Evolutionary conservation across 2,113 vertebrate species (phyloP).

Genomic region (Anthoscopus minutus): DNA sequence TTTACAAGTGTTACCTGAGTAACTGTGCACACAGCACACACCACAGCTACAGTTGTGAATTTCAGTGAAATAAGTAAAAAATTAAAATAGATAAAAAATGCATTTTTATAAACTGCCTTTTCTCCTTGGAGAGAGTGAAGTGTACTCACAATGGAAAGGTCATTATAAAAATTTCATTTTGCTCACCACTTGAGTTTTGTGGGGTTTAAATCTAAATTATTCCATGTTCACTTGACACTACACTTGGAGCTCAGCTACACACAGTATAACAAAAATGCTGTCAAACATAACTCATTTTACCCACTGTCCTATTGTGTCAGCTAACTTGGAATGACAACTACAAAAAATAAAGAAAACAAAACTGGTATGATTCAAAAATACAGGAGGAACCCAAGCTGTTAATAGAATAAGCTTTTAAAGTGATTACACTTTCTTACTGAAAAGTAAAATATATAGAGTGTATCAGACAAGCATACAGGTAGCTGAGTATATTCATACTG

Average conservation of each 20-base stretch:
- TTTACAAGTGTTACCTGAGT: background rate
- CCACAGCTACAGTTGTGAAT: accelerated
- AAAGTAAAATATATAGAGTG: background rate
- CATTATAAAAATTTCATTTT: background rate
- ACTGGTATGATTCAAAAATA: background rate
- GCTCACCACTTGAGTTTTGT: background rate
- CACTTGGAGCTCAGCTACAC: background rate
- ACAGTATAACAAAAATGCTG: background rate
- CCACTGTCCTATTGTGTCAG: background rate
- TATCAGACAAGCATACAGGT: background rate
- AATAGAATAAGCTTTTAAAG: background rate
- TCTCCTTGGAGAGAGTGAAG: background rate
- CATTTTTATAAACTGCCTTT: background rate
- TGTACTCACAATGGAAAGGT: background rate
- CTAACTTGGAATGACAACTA: background rate
- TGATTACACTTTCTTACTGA: background rate
- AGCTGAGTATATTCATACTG: background rate
- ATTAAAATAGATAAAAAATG: background rate
- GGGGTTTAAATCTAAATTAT: background rate
- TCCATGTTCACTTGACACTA: background rate
- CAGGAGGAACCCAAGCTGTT: background rate
- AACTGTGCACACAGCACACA: background rate
- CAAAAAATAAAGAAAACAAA: background rate
- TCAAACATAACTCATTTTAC: background rate
- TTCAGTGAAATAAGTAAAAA: background rate